Evolutionary conservation across 2,113 vertebrate genomes (phyloP).

Genomic region (human (Homo sapiens)): DNA sequence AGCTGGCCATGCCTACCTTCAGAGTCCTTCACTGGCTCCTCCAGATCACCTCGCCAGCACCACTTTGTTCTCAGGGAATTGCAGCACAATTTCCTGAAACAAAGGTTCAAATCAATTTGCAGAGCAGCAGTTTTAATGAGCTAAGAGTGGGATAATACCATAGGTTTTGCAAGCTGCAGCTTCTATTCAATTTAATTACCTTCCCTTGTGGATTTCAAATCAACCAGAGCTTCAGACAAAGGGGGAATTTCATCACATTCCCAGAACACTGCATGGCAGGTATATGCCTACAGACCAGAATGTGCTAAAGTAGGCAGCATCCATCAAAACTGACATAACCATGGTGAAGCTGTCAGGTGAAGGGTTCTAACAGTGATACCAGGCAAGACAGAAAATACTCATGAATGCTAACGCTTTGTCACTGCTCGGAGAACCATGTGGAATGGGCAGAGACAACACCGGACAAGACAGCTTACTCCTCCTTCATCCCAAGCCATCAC

Average conservation of each 20-base stretch:
- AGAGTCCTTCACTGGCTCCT: neutral
- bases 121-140: constrained; percentile 38
- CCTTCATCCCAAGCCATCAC: neutral
- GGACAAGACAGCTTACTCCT: neutral
- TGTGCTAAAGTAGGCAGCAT: neutral
- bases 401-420: neutral
- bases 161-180: constrained; percentile 31
- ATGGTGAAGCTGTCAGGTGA: constrained; percentile 15
- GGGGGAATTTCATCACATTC: neutral
- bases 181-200: constrained; percentile 36
- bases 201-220: constrained; percentile 29
- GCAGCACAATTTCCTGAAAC: neutral
- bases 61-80: neutral
- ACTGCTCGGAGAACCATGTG: fast-evolving
- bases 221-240: constrained; percentile 45
- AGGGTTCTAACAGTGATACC: neutral
- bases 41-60: neutral
- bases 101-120: neutral
- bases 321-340: constrained; percentile 18
- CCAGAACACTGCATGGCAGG: neutral
- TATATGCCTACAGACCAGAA: neutral
- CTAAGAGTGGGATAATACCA: neutral
- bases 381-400: neutral
- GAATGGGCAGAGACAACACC: neutral
- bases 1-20: neutral